A percentile compares a stretch with the other conserved stretches of the same genome.
phyloP scores from a whole-genome alignment of 2,113 vertebrate species.

The Lepisosteus osseus region DNA sequence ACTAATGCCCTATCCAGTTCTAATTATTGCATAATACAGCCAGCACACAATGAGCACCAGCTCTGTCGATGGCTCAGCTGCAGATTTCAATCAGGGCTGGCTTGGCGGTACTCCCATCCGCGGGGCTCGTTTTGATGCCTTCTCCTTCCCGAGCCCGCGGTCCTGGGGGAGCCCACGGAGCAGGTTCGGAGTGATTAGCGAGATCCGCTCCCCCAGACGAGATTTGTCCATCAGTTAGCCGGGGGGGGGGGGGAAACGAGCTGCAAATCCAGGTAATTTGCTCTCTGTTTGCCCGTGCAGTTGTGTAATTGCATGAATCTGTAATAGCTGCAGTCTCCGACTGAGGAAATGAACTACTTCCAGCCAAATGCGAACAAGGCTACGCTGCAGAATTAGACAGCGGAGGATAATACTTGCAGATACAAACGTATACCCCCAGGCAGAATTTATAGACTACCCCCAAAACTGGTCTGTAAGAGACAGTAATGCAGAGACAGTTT shows the following conservation, averaged over 20 bases:
- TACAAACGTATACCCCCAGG: too few species aligned
- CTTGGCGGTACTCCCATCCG: background rate
- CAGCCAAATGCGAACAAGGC: too few species aligned
- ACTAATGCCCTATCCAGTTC: background rate
- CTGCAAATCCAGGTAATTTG: background rate
- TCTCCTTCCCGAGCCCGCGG: background rate
- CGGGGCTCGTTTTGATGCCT: background rate
- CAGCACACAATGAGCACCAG: background rate
- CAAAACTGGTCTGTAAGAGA: too few species aligned
- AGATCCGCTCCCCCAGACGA: background rate
- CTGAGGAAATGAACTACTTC: too few species aligned
- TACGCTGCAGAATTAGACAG: too few species aligned
- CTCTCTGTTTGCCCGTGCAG: background rate
- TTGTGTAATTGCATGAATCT: background rate
- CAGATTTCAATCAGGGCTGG: background rate
- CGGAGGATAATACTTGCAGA: too few species aligned
- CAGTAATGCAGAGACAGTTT: too few species aligned
- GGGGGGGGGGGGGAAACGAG: background rate
- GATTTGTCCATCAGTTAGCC: background rate
- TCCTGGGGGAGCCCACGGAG: background rate
- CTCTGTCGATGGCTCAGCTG: background rate
- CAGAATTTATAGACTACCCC: too few species aligned
- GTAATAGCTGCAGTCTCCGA: too few species aligned
- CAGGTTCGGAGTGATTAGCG: background rate
- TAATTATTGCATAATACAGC: background rate